Base-by-base conservation (phyloP, 2,888 invertebrate genomes). In the Julus scandinavius region DNA sequence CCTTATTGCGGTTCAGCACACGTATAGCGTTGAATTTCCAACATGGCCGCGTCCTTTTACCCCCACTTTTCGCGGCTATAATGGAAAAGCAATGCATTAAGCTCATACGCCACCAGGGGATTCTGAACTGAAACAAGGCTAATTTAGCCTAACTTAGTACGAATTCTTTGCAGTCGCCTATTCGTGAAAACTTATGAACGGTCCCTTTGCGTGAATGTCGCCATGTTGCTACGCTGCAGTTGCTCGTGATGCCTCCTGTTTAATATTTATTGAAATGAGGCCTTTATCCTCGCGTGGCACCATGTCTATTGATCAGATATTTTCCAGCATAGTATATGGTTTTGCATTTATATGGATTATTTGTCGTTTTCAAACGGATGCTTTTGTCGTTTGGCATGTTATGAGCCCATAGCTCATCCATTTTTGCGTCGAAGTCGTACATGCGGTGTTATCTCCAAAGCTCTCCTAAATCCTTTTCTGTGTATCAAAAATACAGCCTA, bases 231-330 rank as follows among this genome's bases (percentile, higher is more conserved):
- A 49, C 13, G 13, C 9, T 13, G 49, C 13, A 7, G 49, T 49
- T 49, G 49, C 49, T 49, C 49, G 49, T 9, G 49, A 49, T 49
- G 49, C 49, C 6, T 49, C 49, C 13, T 49, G 6, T 63, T 63
- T 63, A 63, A 63, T 63, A 63, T 63, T 63, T 63, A 63, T 63
- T 63, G 63, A 63, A 63, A 63, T 63, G 63, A 63, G 15, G 63
- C 63, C 63, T 63, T 63, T 63, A 63, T 63, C 63, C 63, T 63
- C n/a, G 20, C 58, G 20, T n/a, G 15, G 63, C 63, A 20, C 5
- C 20, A 9, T 20, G 63, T 63, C 20, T 20, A 63, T 63, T 63
- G 63, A 63, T 63, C 63, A 63, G 63, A 58, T 58, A 58, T 58
- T 58, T 58, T 58, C 15, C 58, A 58, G 58, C 58, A 17, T 58